A percentile compares a stretch with the other conserved stretches of the same genome.
Conservation (phyloP, 2,888 invertebrate genomes). For the Agrochola litura region DNA sequence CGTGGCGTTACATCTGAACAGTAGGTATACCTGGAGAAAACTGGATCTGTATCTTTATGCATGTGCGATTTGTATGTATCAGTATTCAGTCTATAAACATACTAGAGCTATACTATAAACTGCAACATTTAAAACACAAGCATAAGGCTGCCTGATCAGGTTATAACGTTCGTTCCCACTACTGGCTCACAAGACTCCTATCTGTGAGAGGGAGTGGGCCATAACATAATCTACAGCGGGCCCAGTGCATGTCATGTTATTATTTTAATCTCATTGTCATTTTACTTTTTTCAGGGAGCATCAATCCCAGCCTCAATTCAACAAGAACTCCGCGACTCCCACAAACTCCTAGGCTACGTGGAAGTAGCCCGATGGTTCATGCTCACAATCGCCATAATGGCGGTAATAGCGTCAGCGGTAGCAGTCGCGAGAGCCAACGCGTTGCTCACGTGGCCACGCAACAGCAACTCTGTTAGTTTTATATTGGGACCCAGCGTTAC, state of each 20-base stretch:
- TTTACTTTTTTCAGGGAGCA: constrained; percentile 79
- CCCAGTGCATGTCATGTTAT: not conserved
- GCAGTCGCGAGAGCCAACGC: constrained; percentile 72
- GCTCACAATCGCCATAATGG: constrained; percentile 75
- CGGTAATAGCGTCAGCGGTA: constrained; percentile 66
- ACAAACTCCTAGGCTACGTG: constrained; percentile 80
- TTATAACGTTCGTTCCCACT: no score
- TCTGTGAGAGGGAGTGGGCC: no score
- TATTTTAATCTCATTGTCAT: not conserved
- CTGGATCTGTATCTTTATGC: not conserved
- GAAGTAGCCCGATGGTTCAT: constrained; percentile 84
- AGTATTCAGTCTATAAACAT: not conserved
- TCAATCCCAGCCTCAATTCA: constrained; percentile 78
- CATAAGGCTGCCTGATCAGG: no score
- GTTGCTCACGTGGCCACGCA: constrained; percentile 76
- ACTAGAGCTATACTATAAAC: no score
- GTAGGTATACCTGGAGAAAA: not conserved
- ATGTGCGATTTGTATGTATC: not conserved
- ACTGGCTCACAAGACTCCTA: no score
- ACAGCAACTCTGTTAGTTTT: constrained; percentile 83
- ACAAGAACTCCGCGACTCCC: constrained; percentile 79
- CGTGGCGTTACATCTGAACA: not conserved
- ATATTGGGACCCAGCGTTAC: constrained; percentile 75
- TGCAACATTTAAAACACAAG: no score
- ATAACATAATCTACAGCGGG: no score